Evolutionary conservation across 1,140 invertebrate species (phyloP).

Genomic region (Lepidurus packardi): DNA sequence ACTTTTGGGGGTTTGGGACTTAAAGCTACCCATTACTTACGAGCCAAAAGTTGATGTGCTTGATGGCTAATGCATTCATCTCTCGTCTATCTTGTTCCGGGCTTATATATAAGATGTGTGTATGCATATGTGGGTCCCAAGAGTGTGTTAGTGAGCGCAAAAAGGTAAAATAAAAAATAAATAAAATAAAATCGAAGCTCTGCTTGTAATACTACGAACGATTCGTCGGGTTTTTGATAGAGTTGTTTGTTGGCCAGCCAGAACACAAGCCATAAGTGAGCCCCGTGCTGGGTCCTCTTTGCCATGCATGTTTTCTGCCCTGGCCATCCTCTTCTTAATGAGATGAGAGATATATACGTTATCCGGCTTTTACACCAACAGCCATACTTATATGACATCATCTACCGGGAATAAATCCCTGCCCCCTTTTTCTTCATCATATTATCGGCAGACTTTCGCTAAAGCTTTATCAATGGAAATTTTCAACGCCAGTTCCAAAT

Average conservation of each 20-base stretch:
- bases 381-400: conserved; percentile 22
- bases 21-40: conserved; percentile 7
- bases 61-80: conserved; percentile 18
- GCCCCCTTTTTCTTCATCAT: neutral
- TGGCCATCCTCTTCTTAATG: conserved; percentile 14
- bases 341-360: conserved; percentile 17
- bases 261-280: neutral
- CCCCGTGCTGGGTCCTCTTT: conserved; percentile 1
- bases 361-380: conserved; percentile 13
- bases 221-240: neutral
- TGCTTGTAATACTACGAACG: neutral
- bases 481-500: too few relatives aligned
- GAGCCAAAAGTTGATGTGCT: neutral
- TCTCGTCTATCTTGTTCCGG: neutral
- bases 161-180: too few relatives aligned
- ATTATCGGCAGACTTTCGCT: too few relatives aligned
- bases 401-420: conserved; percentile 1
- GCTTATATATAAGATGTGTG: too few relatives aligned
- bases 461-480: too few relatives aligned
- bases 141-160: too few relatives aligned
- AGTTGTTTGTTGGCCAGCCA: conserved; percentile 18
- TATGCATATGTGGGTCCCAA: neutral
- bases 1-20: neutral
- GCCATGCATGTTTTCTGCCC: conserved; percentile 17
- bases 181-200: too few relatives aligned